phyloP scores from a whole-genome alignment of 2,888 invertebrate genomes.

The Anaspis maculata region DNA sequence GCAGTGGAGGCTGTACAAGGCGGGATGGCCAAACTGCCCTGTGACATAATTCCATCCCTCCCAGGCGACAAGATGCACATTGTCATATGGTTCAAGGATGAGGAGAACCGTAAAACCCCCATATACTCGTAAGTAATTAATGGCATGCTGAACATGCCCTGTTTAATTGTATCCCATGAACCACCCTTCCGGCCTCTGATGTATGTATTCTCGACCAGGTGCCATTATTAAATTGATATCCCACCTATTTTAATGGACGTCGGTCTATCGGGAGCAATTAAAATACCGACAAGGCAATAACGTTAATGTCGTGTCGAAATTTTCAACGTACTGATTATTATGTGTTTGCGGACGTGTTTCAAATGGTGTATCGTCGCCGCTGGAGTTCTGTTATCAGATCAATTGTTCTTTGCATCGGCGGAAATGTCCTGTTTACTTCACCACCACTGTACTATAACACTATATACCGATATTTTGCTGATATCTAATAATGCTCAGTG shows the following conservation, averaged over 20 bases:
- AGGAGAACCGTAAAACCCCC: slow-evolving; percentile 46
- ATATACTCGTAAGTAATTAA: slow-evolving; percentile 51
- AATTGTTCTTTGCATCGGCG: too few relatives aligned
- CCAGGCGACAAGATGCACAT: slow-evolving; percentile 51
- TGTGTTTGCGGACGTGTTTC: too few relatives aligned
- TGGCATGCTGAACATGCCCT: slow-evolving; percentile 3
- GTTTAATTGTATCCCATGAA: slow-evolving; percentile 6
- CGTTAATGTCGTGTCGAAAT: too few relatives aligned
- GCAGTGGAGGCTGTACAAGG: slow-evolving; percentile 50
- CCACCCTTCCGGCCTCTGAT: slow-evolving; percentile 8
- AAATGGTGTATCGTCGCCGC: too few relatives aligned
- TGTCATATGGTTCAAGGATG: slow-evolving; percentile 58
- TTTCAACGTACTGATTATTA: too few relatives aligned
- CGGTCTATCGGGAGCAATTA: slow-evolving; percentile 8
- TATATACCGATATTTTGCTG: too few relatives aligned
- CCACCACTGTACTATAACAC: too few relatives aligned
- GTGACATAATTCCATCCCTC: slow-evolving; percentile 50
- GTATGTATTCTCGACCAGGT: slow-evolving; percentile 9
- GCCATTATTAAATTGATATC: slow-evolving; percentile 6
- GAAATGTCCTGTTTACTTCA: too few relatives aligned
- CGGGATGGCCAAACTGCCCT: slow-evolving; percentile 51
- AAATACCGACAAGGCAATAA: too few relatives aligned
- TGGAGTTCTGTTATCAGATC: too few relatives aligned
- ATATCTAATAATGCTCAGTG: too few relatives aligned
- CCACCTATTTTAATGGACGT: too few relatives aligned